These are phyloP conservation scores for Sphenodon punctatus DNA, from an alignment of 2,797 vertebrate species.

Conservation along the genomic window DNA sequence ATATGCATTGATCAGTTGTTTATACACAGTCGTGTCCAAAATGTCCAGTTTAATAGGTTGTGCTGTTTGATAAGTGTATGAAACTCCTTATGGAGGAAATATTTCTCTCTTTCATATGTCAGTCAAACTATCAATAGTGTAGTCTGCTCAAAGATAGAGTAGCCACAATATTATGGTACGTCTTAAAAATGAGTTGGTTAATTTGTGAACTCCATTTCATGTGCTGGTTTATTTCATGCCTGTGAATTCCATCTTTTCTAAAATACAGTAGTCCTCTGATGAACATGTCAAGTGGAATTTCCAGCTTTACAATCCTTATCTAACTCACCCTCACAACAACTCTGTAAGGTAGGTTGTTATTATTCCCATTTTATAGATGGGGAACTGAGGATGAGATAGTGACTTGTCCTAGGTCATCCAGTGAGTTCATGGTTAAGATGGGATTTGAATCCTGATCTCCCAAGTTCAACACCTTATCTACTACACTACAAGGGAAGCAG, in stretches of 20 bases:
- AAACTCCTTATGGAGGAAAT: not conserved
- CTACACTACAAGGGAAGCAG: too few relatives aligned
- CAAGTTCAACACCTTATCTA: too few relatives aligned
- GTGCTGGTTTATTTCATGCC: not conserved
- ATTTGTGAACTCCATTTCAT: not conserved
- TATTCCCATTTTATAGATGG: too few relatives aligned
- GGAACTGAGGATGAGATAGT: too few relatives aligned
- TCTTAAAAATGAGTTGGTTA: not conserved
- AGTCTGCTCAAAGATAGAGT: not conserved
- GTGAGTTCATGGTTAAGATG: too few relatives aligned
- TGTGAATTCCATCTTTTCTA: not conserved
- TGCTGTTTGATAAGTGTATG: not conserved
- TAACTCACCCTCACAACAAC: too few relatives aligned
- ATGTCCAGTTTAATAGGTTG: not conserved
- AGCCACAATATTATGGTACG: accelerated
- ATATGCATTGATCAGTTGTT: accelerated
- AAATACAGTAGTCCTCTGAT: too few relatives aligned
- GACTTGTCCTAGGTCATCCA: too few relatives aligned
- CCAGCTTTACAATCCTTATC: too few relatives aligned
- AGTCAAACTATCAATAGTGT: not conserved
- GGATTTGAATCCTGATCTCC: too few relatives aligned
- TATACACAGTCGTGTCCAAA: not conserved
- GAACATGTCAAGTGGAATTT: too few relatives aligned
- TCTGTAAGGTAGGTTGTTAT: too few relatives aligned
- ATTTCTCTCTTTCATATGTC: not conserved